Evolutionary conservation across 1,140 invertebrate species (phyloP), one percentile per base, ranked within the genome.

Genomic region (Drosophila watanabei): DNA sequence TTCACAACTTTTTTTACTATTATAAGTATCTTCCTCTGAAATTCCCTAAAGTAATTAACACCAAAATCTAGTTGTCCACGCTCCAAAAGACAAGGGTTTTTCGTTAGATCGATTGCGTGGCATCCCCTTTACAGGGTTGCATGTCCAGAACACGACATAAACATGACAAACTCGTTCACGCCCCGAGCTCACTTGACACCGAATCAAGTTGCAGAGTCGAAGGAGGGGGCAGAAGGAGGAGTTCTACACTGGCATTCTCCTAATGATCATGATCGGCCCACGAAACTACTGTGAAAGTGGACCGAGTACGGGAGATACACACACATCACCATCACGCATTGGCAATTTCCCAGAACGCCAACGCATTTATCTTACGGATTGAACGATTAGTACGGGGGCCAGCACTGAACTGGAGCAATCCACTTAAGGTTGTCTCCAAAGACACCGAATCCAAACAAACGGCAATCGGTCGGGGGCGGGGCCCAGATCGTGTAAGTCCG

Each of bases 281-380:
- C 48, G 48, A 60, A 63, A 58, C 59, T 82, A 61, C 64, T 83
- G 81, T 62, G 32, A 65, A 72, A 82, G 70, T 79, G 84, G 58
- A 82, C 72, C 45, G 59, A 70, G 70, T 70, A 13, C 28, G 30
- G 24, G 24, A 18, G 41, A 61, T 56, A 65, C 58, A 6, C 62
- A 43, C 35, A 79, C 45, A 24, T 24, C 24, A 24, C 24, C 46
- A 45, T 30, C 35, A 68, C 54, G 54, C 85, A 84, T 84, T 84
- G 73, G 85, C 85, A 88, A 90, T 88, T 88, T 88, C 85, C 85
- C 85, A 88, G 85, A 88, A 88, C 85, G 85, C 85, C 85, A 88
- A 88, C 81, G 85, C 85, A 88, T 88, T 90, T 80, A 85, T 88
- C 85, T 75, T 89, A 60, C 43, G 37, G 57, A 57, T 60, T 20